A percentile compares a stretch with the other conserved stretches of the same genome.
Evolutionary conservation across 2,113 vertebrate species (phyloP).

Genomic region (Carassius gibelio): DNA sequence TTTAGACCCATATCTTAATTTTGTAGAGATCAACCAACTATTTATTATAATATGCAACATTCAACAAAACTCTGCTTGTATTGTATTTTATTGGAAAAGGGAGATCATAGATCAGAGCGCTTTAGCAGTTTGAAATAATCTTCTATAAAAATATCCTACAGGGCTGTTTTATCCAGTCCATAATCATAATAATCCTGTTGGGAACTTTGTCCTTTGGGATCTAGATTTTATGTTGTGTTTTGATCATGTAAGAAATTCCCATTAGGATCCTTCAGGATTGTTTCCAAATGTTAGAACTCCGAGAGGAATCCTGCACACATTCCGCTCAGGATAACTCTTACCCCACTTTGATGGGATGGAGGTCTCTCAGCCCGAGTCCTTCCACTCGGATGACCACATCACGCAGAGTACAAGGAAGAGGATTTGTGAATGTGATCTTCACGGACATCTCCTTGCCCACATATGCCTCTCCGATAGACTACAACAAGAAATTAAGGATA

Average conservation of each 20-base stretch:
- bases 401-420: constrained; percentile 77
- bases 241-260: neutral
- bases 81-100: neutral
- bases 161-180: neutral
- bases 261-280: neutral
- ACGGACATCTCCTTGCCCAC: constrained; percentile 84
- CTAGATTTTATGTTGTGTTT: neutral
- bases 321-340: constrained; percentile 64
- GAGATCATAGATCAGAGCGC: neutral
- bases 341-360: constrained; percentile 83
- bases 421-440: constrained; percentile 88
- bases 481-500: constrained; percentile 11
- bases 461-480: constrained; percentile 81
- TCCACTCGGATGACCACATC: constrained; percentile 82
- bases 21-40: neutral
- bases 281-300: neutral
- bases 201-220: neutral
- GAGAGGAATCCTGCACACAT: neutral
- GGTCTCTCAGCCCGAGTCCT: constrained; percentile 84
- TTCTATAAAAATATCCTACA: neutral
- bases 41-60: neutral
- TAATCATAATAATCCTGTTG: neutral
- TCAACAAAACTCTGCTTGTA: neutral
- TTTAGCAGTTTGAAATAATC: neutral
- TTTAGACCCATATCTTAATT: neutral